Evolutionary conservation across 2,888 invertebrate genomes (phyloP).

Genomic region (Catocala fraxini): DNA sequence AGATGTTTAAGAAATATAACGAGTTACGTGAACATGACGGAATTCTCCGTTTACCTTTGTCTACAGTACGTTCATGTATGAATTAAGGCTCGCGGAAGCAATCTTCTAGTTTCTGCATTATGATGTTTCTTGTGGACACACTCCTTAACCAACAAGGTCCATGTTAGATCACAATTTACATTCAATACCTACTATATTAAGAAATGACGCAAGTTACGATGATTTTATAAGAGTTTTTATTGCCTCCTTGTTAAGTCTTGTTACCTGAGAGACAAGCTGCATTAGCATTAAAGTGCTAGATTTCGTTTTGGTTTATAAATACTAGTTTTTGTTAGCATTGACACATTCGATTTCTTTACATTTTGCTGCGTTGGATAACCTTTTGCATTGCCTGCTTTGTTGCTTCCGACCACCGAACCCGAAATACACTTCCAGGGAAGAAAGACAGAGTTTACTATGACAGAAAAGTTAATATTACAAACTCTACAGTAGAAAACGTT

Average conservation of each 20-base stretch:
- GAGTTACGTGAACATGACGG: slow-evolving; percentile 20
- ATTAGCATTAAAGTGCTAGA: slow-evolving; percentile 30
- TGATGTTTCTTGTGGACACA: slow-evolving; percentile 30
- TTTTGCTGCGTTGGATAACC: no score
- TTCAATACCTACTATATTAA: slow-evolving; percentile 65
- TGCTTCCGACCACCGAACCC: no score
- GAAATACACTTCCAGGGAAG: no score
- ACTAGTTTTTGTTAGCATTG: neutral
- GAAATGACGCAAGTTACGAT: slow-evolving; percentile 63
- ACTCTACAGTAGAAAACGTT: no score
- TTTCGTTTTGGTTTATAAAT: slow-evolving; percentile 14
- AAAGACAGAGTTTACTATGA: no score
- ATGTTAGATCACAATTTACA: slow-evolving; percentile 55
- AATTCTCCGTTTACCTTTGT: slow-evolving; percentile 39
- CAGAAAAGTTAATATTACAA: no score
- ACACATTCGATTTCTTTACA: no score
- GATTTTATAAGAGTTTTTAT: slow-evolving; percentile 59
- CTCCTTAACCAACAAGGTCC: slow-evolving; percentile 37
- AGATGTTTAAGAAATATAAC: slow-evolving; percentile 26
- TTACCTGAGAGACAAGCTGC: slow-evolving; percentile 38
- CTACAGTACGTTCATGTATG: slow-evolving; percentile 30
- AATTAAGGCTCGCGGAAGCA: slow-evolving; percentile 53
- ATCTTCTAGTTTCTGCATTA: slow-evolving; percentile 25
- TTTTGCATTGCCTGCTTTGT: no score
- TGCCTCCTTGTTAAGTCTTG: slow-evolving; percentile 29